Evolutionary conservation across 2,888 invertebrate genomes (phyloP), one percentile per base, ranked within the genome.

Genomic region (Miltochrista miniata): DNA sequence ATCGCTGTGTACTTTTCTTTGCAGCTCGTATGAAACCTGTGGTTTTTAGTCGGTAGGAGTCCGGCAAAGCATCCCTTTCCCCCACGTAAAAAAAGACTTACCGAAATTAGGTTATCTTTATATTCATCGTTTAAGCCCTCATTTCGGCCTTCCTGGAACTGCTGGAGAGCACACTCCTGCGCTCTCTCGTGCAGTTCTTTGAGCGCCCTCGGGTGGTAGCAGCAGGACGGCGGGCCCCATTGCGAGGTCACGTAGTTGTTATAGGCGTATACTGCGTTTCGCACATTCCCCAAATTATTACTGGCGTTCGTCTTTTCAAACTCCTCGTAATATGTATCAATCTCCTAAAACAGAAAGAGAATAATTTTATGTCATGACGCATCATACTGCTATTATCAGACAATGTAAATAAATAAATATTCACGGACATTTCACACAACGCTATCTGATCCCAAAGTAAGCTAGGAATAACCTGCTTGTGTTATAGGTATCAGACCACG

Each of bases 271-370:
- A 65, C 55, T 0, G 74, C 63, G 18, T 24, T 24, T 24, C 18
- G 18, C 12, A 56, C 55, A 33, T 61, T 58, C 51, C 59, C 49
- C 8, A 45, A 60, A n/a, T 45, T 18, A 11, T 51, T 46, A 50
- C 72, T 74, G 48, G 54, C 66, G 43, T 75, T 76, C n/a, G 15
- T 39, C 9, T 47, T 48, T 38, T 50, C 47, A 10, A 71, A 59
- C 29, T 64, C 59, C 1, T 11, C 14, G 24, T 39, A 64, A 48
- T 45, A 40, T 1, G 38, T 37, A 9, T 40, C 29, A 12, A 70
- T 57, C 12, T 55, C 54, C 75, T 76, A 60, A 15, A 36, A 36
- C 9, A 13, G 8, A 14, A 36, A 12, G 36, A 29, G 8, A 45
- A 5, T 29, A 18, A 8, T 39, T 7, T 12, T 24, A 13, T 29